Conservation (phyloP, 2,888 invertebrate species). For the Oasisia sp. region DNA sequence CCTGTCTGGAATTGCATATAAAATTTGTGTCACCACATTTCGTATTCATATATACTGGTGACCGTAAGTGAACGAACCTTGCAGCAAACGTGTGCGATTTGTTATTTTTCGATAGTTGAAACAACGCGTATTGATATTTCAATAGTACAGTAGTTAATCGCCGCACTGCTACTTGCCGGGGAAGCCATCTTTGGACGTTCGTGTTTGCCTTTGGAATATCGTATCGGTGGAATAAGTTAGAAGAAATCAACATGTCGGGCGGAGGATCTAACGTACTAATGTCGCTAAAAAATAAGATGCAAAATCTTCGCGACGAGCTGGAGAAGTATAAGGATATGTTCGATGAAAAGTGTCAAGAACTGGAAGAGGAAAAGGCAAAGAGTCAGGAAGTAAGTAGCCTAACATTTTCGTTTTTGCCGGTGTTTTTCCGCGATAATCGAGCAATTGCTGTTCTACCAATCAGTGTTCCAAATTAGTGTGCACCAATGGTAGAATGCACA, state of each 20-base stretch:
- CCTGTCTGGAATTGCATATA: constrained; percentile 17
- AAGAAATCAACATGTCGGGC: constrained; percentile 3
- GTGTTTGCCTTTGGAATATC: background rate
- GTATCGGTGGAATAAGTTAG: background rate
- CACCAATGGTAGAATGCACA: background rate
- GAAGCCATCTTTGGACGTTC: constrained; percentile 13
- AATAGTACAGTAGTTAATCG: constrained; percentile 12
- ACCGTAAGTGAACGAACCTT: background rate
- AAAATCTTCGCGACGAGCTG: constrained; percentile 44
- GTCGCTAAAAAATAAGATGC: constrained; percentile 45
- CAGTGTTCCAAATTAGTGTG: background rate
- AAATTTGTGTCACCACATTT: background rate
- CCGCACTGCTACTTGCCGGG: constrained; percentile 1
- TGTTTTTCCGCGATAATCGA: background rate
- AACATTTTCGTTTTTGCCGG: constrained; percentile 13
- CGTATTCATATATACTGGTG: background rate
- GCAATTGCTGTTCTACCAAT: background rate
- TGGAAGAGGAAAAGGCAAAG: constrained; percentile 38
- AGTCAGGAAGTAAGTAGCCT: constrained; percentile 37
- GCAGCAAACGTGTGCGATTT: background rate
- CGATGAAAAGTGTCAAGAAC: constrained; percentile 42
- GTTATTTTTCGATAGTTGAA: constrained; percentile 12
- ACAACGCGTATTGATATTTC: constrained; percentile 4
- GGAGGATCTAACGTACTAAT: constrained; percentile 36
- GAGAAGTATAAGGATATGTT: constrained; percentile 43